Conservation (phyloP, 2,113 vertebrate genomes). For the Anhinga rufa region DNA sequence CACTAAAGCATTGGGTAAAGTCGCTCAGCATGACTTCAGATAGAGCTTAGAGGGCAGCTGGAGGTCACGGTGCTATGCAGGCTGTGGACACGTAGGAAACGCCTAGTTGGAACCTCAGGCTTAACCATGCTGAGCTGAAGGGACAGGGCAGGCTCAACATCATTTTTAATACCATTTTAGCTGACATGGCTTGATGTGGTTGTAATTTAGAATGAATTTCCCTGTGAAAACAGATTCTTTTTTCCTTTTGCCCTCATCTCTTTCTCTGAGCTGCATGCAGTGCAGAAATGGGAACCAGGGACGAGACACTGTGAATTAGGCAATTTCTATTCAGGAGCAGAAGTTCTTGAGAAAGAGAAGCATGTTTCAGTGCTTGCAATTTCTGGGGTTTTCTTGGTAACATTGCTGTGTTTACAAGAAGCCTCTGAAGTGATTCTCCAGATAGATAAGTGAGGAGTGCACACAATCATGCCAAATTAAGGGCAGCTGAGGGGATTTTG, state of each 20-base stretch:
- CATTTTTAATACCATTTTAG: neutral
- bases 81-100: neutral
- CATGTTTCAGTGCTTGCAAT: neutral
- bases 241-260: neutral
- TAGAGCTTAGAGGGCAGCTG: neutral
- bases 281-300: neutral
- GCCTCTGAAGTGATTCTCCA: neutral
- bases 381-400: neutral
- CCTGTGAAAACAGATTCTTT: neutral
- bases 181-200: neutral
- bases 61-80: neutral
- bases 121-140: neutral
- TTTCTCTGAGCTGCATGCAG: neutral
- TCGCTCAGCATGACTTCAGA: neutral
- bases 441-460: neutral
- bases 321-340: neutral
- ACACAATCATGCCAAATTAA: neutral
- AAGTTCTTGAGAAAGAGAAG: neutral
- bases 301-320: neutral
- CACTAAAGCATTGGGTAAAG: neutral
- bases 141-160: neutral
- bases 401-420: neutral
- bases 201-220: neutral
- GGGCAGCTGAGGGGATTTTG: neutral
- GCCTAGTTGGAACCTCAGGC: neutral